Conservation (phyloP, 2,888 invertebrate species). For the Petrophora chlorosata region DNA sequence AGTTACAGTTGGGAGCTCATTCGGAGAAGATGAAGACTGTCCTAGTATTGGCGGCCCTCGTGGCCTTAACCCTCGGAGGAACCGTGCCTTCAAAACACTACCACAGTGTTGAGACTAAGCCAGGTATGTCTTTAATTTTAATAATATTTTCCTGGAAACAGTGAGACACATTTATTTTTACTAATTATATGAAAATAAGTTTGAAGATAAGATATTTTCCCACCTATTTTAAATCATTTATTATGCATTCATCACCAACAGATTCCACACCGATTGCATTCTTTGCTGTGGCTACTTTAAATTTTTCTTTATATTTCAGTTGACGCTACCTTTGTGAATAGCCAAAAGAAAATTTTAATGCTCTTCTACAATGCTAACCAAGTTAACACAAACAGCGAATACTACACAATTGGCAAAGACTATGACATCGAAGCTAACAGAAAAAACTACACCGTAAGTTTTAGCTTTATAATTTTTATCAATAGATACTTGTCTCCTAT, state of each 20-base stretch:
- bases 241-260: too few species aligned
- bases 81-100: conserved; percentile 33
- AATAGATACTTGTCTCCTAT: too few species aligned
- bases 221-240: too few species aligned
- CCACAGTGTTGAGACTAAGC: conserved; percentile 34
- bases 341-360: conserved; percentile 71
- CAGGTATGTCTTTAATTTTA: conserved; percentile 37
- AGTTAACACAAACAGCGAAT: conserved; percentile 57
- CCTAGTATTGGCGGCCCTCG: conserved; percentile 54
- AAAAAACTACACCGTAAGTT: conserved; percentile 65
- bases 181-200: too few species aligned
- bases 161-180: too few species aligned
- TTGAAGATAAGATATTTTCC: too few species aligned
- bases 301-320: conserved; percentile 39
- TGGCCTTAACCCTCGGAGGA: conserved; percentile 52
- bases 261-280: too few species aligned
- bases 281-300: neutral
- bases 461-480: neutral
- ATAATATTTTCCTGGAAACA: too few species aligned
- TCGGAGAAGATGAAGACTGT: conserved; percentile 60
- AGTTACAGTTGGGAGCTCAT: conserved; percentile 46
- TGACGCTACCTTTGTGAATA: conserved; percentile 45
- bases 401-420: conserved; percentile 61
- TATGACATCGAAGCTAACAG: conserved; percentile 66
- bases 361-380: conserved; percentile 74